Conservation (phyloP, 2,113 vertebrate genomes). For the Apeltes quadracus region DNA sequence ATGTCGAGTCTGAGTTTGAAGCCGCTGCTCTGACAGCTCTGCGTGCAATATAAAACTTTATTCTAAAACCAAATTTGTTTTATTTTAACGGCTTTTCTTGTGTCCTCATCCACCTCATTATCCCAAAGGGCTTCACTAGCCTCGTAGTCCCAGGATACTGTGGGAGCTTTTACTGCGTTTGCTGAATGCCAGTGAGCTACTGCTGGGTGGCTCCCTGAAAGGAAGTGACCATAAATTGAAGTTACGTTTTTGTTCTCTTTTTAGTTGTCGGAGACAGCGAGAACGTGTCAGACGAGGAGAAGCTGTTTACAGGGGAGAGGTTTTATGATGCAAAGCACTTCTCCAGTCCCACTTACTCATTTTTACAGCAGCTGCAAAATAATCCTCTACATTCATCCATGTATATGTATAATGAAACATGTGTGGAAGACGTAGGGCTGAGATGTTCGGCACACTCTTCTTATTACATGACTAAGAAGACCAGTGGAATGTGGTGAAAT, state of each 20-base stretch:
- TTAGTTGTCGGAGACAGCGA: slow-evolving; percentile 35
- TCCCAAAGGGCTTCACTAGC: slow-evolving; percentile 13
- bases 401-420: too few species aligned
- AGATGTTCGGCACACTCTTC: slow-evolving; percentile 10
- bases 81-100: background rate
- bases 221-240: slow-evolving; percentile 40
- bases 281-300: slow-evolving; percentile 35
- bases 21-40: slow-evolving; percentile 24
- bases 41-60: slow-evolving; percentile 21
- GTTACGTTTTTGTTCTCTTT: slow-evolving; percentile 47
- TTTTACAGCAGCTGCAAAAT: slow-evolving; percentile 19
- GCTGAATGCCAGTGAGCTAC: slow-evolving; percentile 27
- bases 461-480: slow-evolving; percentile 33
- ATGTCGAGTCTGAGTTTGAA: slow-evolving; percentile 20
- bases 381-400: too few species aligned
- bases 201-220: slow-evolving; percentile 20
- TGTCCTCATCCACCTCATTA: background rate
- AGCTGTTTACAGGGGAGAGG: slow-evolving; percentile 36
- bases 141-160: background rate
- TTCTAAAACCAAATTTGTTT: background rate
- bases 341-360: slow-evolving; percentile 40
- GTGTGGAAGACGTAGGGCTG: slow-evolving; percentile 1
- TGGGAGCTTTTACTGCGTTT: slow-evolving; percentile 32
- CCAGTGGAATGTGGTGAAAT: slow-evolving; percentile 35
- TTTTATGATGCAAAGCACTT: slow-evolving; percentile 52